Evolutionary conservation across 2,888 invertebrate species (phyloP), one percentile per base, ranked within the genome.

Genomic region (Eremobia ochroleuca): DNA sequence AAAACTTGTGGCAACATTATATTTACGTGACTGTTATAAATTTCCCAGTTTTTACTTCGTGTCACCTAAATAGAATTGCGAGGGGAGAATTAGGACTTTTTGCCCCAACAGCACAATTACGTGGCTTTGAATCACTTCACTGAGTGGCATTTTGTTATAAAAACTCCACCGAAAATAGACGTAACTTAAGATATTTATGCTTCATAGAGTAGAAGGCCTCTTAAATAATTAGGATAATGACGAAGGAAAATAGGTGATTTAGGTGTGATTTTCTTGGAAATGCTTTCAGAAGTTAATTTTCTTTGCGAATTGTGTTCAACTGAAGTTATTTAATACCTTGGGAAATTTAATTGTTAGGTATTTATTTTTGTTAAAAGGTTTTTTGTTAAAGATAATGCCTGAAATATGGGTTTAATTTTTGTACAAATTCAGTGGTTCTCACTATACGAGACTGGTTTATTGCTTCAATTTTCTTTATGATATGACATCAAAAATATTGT

Each of bases 11-110:
- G 92, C 92, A 92, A 92, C 92, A 92, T 91, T 90, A 91, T 92
- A 93, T 68, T 77, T 79, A 87, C 94, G 94, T 95, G 94, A 90
- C 91, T 89, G 89, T 89, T 91, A 91, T 92, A 91, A 93, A 93
- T 93, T 92, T 90, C 89, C 89, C 90, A 91, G 88, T 93, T 94
- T 94, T 93, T 92, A 93, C 92, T 92, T 92, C 89, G 90, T 92
- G 92, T 93, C 92, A 92, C 92, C 92, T 92, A 92, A 91, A 92
- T 90, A 91, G 91, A 92, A 90, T 90, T 88, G 91, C 89, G 92
- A 90, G 88, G 91, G 90, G 90, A 90, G 92, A 93, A 93, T 92
- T 92, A 91, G 91, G 91, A 91, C 87, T 89, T 92, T 93, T 92
- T 86, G 91, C 92, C 90, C 90, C 90, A 91, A 92, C 92, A 91